Conservation (phyloP, 2,797 vertebrate species). For the Spinibarbus caldwelli region DNA sequence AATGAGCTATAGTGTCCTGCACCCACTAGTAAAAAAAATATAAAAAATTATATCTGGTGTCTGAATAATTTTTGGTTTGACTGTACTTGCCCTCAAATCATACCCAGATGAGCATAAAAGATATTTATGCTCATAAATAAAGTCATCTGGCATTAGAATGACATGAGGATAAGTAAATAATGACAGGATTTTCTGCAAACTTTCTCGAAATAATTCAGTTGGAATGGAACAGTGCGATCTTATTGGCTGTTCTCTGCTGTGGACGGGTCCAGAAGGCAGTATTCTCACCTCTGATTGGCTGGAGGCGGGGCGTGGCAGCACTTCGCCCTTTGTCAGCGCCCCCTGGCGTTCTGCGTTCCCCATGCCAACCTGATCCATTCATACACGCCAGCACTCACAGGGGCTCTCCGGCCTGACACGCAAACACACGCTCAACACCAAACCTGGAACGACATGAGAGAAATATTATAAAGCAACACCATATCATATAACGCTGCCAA, state of each 20-base stretch:
- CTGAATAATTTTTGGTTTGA: too few species aligned
- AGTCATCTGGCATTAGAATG: background rate
- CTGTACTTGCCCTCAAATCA: background rate
- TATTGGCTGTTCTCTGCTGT: background rate
- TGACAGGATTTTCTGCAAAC: background rate
- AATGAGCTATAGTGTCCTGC: too few species aligned
- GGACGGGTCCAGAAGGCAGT: background rate
- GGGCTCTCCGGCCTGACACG: conserved; percentile 16
- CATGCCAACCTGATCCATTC: conserved; percentile 79
- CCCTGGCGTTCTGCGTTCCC: conserved; percentile 84
- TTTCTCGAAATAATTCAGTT: background rate
- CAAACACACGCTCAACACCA: background rate
- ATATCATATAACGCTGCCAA: background rate
- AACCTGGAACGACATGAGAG: conserved; percentile 23
- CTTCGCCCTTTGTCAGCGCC: conserved; percentile 79
- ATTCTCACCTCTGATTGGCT: conserved; percentile 80
- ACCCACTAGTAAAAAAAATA: too few species aligned
- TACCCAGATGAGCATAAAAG: background rate
- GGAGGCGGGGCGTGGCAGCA: conserved; percentile 72
- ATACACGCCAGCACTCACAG: conserved; percentile 65
- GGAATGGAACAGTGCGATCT: background rate
- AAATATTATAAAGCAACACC: background rate
- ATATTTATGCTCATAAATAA: background rate
- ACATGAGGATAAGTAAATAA: background rate
- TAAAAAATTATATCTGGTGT: too few species aligned